Evolutionary conservation across 1,140 invertebrate genomes (phyloP), one percentile per base, ranked within the genome.

Genomic region (Aphaenogaster rudis): DNA sequence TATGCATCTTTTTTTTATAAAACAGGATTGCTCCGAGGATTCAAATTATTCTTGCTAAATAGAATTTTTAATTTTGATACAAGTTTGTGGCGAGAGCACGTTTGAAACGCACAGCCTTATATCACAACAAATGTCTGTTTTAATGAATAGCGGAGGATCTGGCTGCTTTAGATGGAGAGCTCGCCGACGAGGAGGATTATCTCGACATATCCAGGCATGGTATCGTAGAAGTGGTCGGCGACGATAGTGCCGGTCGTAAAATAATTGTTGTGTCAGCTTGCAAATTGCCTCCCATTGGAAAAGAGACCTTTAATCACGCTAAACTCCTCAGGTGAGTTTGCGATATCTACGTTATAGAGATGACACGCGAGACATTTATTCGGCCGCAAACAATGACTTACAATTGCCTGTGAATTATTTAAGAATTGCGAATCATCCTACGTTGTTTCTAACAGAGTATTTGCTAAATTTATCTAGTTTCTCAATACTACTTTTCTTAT

Each of bases 251-350:
- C 91, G 99, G 99, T 36, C 96, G 99, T 86, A 98, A 99, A 96
- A 97, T 99, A 67, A 99, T 99, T 93, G 98, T 99, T 61, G 98
- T 99, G 71, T 99, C 98, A 74, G 98, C 99, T 21, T 99, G 98
- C 93, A 97, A 98, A 93, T 96, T 99, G 91, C 99, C 99, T n/a
- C 97, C 97, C 64, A 91, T 94, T 72, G 98, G 97, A 93, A 97
- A 97, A 93, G 97, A 97, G 90, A 96, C 94, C 42, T 95, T 99
- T 88, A 97, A 98, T 95, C 98, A 99, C 93, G 96, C 97, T 86
- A 96, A 97, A 94, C 96, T 99, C 72, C 96, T 99, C 54, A 97
- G 97, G 98, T 99, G 61, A 57, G 89, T 88, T 42, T 17, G 57
- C 17, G 15, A 63, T 11, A 15, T 79, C 6, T 17, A n/a, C 0